phyloP scores from a whole-genome alignment of 2,797 vertebrate species.

The Sphenopsis melanotis region DNA sequence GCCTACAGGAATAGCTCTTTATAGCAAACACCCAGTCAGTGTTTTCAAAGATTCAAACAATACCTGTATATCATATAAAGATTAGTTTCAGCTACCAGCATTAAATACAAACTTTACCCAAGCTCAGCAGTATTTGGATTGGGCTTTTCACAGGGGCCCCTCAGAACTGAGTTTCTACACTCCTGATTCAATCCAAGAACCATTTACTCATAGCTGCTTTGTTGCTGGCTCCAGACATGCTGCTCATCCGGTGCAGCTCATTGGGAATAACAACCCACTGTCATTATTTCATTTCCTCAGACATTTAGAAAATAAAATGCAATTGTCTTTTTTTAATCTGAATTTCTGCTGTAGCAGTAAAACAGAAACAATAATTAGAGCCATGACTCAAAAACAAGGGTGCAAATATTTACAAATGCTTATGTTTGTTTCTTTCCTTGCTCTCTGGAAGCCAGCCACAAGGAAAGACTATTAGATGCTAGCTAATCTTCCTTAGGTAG shows the following conservation, averaged over 20 bases:
- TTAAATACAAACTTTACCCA: background rate
- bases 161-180: background rate
- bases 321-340: conserved; percentile 43
- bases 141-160: background rate
- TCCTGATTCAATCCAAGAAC: background rate
- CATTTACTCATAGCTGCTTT: background rate
- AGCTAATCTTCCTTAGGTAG: background rate
- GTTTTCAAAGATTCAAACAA: background rate
- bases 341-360: conserved; percentile 27
- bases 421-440: background rate
- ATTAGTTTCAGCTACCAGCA: background rate
- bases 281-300: conserved; percentile 38
- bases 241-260: background rate
- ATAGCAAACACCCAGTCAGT: background rate
- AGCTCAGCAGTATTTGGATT: background rate
- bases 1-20: background rate
- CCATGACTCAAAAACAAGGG: conserved; percentile 3
- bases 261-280: background rate
- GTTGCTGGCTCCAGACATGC: background rate
- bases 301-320: conserved; percentile 29
- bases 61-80: background rate
- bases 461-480: background rate
- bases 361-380: conserved; percentile 37
- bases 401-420: background rate
- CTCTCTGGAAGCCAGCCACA: background rate